A percentile compares a stretch with the other conserved stretches of the same genome.
Conservation (phyloP, 2,888 invertebrate genomes). For the Acronicta alni region DNA sequence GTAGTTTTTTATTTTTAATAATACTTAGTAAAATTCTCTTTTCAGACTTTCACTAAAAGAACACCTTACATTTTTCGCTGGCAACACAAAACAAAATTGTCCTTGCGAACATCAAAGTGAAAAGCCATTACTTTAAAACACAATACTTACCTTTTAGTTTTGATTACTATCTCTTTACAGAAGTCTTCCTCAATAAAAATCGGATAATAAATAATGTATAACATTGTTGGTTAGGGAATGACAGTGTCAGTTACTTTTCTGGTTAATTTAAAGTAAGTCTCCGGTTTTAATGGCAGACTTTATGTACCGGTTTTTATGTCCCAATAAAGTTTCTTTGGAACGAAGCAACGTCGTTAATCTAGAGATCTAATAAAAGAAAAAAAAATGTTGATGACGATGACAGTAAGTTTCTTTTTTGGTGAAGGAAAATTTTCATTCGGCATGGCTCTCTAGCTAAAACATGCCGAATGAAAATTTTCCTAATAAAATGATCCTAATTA, state of each 20-base stretch:
- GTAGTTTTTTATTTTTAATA: too few relatives aligned
- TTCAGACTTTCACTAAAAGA: background rate
- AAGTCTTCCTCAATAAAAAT: constrained; percentile 49
- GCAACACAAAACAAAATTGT: constrained; percentile 15
- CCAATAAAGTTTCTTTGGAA: constrained; percentile 82
- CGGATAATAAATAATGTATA: constrained; percentile 53
- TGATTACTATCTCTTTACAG: constrained; percentile 30
- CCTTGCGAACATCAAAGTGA: constrained; percentile 5
- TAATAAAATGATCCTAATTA: too few relatives aligned
- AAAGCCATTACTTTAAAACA: constrained; percentile 15
- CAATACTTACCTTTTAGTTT: constrained; percentile 31
- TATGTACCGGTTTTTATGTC: constrained; percentile 81
- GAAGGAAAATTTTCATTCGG: background rate
- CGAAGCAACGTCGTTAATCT: constrained; percentile 82
- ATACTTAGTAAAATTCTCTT: background rate
- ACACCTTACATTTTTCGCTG: background rate
- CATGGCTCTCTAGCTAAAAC: background rate
- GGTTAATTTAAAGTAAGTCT: constrained; percentile 84
- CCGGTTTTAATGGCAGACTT: constrained; percentile 78
- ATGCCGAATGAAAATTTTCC: too few relatives aligned
- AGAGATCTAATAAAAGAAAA: constrained; percentile 75
- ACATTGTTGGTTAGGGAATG: constrained; percentile 57
- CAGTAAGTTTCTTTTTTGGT: constrained; percentile 44
- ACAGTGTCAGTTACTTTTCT: constrained; percentile 71
- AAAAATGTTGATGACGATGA: constrained; percentile 55